phyloP scores from a whole-genome alignment of 2,113 vertebrate species.

The Lethenteron camtschaticum region DNA sequence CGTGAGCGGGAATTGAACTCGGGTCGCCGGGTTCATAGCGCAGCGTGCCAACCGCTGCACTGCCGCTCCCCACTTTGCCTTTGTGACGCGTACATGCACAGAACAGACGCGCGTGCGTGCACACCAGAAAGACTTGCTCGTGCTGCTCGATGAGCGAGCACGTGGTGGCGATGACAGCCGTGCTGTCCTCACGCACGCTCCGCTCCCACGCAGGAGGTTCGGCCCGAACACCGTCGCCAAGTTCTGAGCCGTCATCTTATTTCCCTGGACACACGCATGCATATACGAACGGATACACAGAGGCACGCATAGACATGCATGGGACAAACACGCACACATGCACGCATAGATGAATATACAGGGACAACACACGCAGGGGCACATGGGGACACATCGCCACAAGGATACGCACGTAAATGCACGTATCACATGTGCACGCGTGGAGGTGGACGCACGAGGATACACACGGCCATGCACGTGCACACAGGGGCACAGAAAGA shows the following conservation, averaged over 20 bases:
- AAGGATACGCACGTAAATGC: too few species aligned
- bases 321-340: background rate
- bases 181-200: slow-evolving; percentile 2
- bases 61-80: too few species aligned
- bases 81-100: too few species aligned
- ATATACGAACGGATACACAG: background rate
- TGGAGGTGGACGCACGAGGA: too few species aligned
- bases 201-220: slow-evolving; percentile 48
- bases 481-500: too few species aligned
- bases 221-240: slow-evolving; percentile 71
- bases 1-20: too few species aligned
- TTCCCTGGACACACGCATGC: slow-evolving; percentile 27
- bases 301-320: background rate
- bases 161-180: background rate
- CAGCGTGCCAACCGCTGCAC: too few species aligned
- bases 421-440: too few species aligned
- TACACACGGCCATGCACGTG: too few species aligned
- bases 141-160: slow-evolving; percentile 2
- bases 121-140: background rate
- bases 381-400: too few species aligned
- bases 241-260: slow-evolving; percentile 72
- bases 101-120: too few species aligned
- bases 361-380: background rate
- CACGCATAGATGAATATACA: background rate
- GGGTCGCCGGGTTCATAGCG: too few species aligned